Evolutionary conservation across 2,113 vertebrate species (phyloP), one percentile per base, ranked within the genome.

Genomic region (Poeciliopsis occidentalis): DNA sequence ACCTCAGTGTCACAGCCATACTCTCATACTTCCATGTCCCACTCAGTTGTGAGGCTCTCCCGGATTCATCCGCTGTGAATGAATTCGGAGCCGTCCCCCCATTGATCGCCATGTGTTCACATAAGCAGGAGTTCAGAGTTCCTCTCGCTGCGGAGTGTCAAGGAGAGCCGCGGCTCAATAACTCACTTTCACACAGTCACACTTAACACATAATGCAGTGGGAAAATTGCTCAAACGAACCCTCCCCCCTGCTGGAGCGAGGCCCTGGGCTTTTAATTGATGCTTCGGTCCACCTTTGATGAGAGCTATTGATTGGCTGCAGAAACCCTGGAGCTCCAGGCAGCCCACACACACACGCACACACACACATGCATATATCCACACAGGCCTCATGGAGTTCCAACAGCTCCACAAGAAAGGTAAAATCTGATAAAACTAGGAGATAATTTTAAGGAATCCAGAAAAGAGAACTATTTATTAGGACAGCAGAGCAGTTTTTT

Each of bases 381-480:
- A 51, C 47, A 74, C 70, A 67, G 78, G 67, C 73, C 60, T 57
- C 15, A 4, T 15, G 27, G 85, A 90, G 80, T 76, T 88, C 77
- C 83, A 79, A 84, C 75, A 37, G 75, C 89, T 88, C 76, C 64
- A 69, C 5, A 74, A 82, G 39, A 88, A 85, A 82, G 82, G 60
- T 12, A 44, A 57, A 83, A 79, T 83, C 47, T 71, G 72, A 72
- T 81, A 65, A 77, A 76, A 63, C 81, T 74, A 84, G 76, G 88
- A 91, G 90, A 90, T 71, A 91, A 73, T 83, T 76, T 78, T 30
- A 66, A 85, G 68, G 67, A 89, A 76, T 88, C 32, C n/a, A 39
- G 54, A 15, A 29, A 26, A 80, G 76, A 57, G 60, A 88, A 91
- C 94, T 93, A 95, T 94, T 96, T 95, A 94, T 95, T 93, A 91